Evolutionary conservation across 2,113 vertebrate species (phyloP).

Genomic region (Amblyopsis rosae): DNA sequence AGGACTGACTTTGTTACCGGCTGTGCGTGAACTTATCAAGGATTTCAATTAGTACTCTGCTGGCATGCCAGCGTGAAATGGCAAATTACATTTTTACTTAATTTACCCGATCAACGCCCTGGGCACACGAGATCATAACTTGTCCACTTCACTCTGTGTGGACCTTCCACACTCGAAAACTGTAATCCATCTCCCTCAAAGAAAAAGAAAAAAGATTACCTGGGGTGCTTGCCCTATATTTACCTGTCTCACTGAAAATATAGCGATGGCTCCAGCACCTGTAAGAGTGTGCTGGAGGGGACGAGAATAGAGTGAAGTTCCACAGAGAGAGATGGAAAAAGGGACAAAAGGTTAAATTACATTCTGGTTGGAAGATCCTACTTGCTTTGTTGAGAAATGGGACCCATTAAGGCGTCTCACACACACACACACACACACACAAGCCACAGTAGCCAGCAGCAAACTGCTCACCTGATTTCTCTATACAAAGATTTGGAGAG

Average conservation of each 20-base stretch:
- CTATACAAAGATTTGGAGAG: background rate
- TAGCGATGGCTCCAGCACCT: background rate
- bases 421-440: conserved; percentile 4
- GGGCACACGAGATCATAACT: too few relatives aligned
- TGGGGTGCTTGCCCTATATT: too few relatives aligned
- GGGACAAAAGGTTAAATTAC: conserved; percentile 23
- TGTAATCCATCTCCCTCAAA: too few relatives aligned
- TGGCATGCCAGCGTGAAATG: too few relatives aligned
- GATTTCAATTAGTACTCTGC: too few relatives aligned
- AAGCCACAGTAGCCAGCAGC: background rate
- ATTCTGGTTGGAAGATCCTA: conserved; percentile 12
- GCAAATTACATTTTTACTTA: too few relatives aligned
- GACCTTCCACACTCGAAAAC: too few relatives aligned
- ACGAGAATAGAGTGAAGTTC: conserved; percentile 4
- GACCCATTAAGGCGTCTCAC: background rate
- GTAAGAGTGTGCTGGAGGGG: background rate
- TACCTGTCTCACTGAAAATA: background rate
- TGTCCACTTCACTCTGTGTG: too few relatives aligned
- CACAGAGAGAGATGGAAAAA: background rate
- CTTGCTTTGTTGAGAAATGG: conserved; percentile 19
- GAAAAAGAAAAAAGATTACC: too few relatives aligned
- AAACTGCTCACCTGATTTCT: background rate
- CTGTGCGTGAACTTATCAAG: background rate
- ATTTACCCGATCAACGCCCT: too few relatives aligned
- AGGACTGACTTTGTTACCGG: background rate